phyloP scores from a whole-genome alignment of 2,113 vertebrate species.

The Prunella himalayana region DNA sequence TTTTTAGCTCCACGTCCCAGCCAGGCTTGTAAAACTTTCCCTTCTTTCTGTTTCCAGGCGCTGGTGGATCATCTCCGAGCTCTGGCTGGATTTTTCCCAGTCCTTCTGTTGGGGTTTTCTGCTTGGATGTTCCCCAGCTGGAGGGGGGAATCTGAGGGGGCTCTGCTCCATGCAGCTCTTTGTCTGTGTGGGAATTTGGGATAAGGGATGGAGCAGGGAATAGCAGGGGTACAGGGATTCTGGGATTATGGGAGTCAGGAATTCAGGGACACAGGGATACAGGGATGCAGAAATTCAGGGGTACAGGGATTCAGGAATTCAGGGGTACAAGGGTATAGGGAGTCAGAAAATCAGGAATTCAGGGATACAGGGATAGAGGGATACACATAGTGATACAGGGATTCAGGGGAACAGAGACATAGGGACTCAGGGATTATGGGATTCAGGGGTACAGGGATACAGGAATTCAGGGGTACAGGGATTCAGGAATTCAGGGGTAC shows the following conservation, averaged over 20 bases:
- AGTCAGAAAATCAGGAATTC: too few relatives aligned
- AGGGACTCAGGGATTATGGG: too few relatives aligned
- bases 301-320: rapidly evolving
- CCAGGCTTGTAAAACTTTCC: neutral
- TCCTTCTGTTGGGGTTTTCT: neutral
- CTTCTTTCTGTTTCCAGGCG: neutral
- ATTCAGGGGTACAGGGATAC: neutral
- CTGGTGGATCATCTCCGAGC: neutral
- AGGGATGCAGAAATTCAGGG: neutral
- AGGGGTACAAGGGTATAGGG: neutral
- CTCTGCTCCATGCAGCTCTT: neutral
- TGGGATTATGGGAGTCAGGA: too few relatives aligned
- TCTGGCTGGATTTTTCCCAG: neutral
- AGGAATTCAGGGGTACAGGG: too few relatives aligned
- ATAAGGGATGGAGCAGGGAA: neutral
- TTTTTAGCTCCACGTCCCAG: neutral
- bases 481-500: too few relatives aligned
- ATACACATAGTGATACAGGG: rapidly evolving
- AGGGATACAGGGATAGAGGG: too few relatives aligned
- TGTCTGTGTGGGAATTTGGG: rapidly evolving
- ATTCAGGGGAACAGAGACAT: too few relatives aligned
- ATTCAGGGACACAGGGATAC: too few relatives aligned
- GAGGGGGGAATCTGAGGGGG: rapidly evolving
- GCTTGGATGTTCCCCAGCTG: neutral
- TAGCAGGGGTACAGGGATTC: rapidly evolving